Evolutionary conservation across 2,113 vertebrate genomes (phyloP), one percentile per base, ranked within the genome.

Genomic region (Regulus satrapa): DNA sequence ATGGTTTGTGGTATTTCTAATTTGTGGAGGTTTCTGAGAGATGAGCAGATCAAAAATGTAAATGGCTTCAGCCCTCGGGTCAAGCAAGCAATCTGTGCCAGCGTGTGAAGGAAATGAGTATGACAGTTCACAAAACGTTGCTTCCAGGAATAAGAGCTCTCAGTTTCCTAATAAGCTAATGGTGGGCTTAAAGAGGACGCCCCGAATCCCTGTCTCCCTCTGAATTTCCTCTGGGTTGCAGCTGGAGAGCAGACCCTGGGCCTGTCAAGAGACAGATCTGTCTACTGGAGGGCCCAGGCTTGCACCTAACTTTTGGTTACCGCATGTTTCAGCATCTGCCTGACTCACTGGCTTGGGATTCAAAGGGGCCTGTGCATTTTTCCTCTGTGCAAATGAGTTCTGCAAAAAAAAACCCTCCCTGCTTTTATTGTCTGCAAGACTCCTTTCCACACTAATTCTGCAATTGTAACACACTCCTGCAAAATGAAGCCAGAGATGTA

Each of bases 71-170:
- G 93, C 92, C 94, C 96, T 80, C 40, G 5, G 94, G 93, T 96
- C 93, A 95, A 85, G 95, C 83, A 96, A 83, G 82, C 94, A 96
- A 94, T 96, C 95, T 96, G 93, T 95, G 95, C 88, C 82, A 83
- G 85, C 8, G 88, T 81, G 93, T 95, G 85, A 95, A 90, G 96
- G 92, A 96, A 96, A 94, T 6, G 56, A 91, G 68, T 81, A 68
- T 97, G 94, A 92, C 94, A 97, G 93, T 90, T 97, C 93, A 94
- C 94, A 96, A 96, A 96, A 90, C 1, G 45, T 93, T 93, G 93
- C 95, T 97, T 86, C 92, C 94, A 94, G 96, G 90, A 95, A 91
- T 72, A 56, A 88, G 85, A 81, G 79, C 85, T 81, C 83, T 96
- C 9, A 0, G 13, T 84, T 93, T 92, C 88, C 61, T 90, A 84